Conservation (phyloP, 2,797 vertebrate genomes). For the Apogon talboti region DNA sequence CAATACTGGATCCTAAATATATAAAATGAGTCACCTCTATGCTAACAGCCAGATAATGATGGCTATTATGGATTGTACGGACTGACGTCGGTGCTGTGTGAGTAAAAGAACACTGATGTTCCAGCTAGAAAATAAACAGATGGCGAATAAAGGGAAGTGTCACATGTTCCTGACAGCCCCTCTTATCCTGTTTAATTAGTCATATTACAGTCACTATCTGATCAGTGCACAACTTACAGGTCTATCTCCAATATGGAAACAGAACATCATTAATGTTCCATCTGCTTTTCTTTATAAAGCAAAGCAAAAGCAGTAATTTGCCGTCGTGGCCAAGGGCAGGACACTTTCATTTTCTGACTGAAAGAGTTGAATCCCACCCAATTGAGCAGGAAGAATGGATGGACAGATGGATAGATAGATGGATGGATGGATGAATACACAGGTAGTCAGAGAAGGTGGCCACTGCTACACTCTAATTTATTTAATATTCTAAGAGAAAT, state of each 20-base stretch:
- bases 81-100: slow-evolving; percentile 32
- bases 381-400: slow-evolving; percentile 39
- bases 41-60: slow-evolving; percentile 59
- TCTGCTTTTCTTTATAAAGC: slow-evolving; percentile 48
- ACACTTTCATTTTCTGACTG: slow-evolving; percentile 70
- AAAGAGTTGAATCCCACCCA: slow-evolving; percentile 48
- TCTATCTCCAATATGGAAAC: slow-evolving; percentile 50
- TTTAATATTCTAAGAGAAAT: slow-evolving; percentile 82
- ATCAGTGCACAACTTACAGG: slow-evolving; percentile 61
- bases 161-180: slow-evolving; percentile 41
- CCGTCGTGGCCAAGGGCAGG: slow-evolving; percentile 60
- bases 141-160: slow-evolving; percentile 45
- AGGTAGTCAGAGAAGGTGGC: slow-evolving; percentile 32
- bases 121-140: slow-evolving; percentile 48
- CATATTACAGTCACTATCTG: slow-evolving; percentile 61
- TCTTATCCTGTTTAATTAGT: slow-evolving; percentile 70
- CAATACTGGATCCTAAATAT: slow-evolving; percentile 52
- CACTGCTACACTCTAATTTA: slow-evolving; percentile 69
- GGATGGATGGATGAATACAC: slow-evolving; percentile 28
- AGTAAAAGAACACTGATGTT: slow-evolving; percentile 57
- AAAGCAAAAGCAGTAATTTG: slow-evolving; percentile 65
- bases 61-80: slow-evolving; percentile 57
- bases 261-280: slow-evolving; percentile 51
- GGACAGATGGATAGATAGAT: slow-evolving; percentile 28
- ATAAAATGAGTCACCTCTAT: slow-evolving; percentile 42